Evolutionary conservation across 1,140 invertebrate genomes (phyloP).

Genomic region (Euwallacea fornicatus): DNA sequence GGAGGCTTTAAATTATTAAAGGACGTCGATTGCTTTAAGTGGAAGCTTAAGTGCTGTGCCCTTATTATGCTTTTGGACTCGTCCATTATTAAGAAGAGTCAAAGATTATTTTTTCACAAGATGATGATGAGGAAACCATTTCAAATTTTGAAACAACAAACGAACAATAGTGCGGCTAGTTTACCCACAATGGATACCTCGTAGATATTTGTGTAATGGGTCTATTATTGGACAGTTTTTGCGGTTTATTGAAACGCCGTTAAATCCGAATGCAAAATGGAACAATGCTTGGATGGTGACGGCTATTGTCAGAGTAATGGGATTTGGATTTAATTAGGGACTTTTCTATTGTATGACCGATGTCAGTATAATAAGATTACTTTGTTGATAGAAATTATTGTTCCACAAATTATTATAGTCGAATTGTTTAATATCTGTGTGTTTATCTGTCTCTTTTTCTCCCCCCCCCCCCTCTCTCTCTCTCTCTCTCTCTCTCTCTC

Average conservation of each 20-base stretch:
- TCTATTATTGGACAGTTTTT: slow-evolving; percentile 10
- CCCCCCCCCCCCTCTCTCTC: no score
- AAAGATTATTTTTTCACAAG: not conserved
- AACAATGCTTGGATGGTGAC: slow-evolving; percentile 10
- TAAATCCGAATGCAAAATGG: slow-evolving; percentile 4
- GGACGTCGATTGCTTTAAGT: slow-evolving; percentile 33
- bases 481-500: no score
- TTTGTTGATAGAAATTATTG: no score
- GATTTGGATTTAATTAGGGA: slow-evolving; percentile 15
- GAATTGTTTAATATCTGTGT: no score
- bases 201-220: not conserved
- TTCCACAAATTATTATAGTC: no score
- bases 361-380: not conserved
- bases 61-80: slow-evolving; percentile 7
- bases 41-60: slow-evolving; percentile 27
- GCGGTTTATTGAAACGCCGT: slow-evolving; percentile 4
- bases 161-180: not conserved
- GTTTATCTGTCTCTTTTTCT: no score
- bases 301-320: slow-evolving; percentile 9
- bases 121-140: not conserved
- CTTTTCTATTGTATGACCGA: not conserved
- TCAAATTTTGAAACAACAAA: not conserved
- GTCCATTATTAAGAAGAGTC: not conserved
- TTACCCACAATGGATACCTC: slow-evolving; percentile 13
- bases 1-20: slow-evolving; percentile 31